These are phyloP conservation scores for Poecilobothrus nobilitatus DNA, from an alignment of 2,888 invertebrate genomes.

Conservation along the genomic window DNA sequence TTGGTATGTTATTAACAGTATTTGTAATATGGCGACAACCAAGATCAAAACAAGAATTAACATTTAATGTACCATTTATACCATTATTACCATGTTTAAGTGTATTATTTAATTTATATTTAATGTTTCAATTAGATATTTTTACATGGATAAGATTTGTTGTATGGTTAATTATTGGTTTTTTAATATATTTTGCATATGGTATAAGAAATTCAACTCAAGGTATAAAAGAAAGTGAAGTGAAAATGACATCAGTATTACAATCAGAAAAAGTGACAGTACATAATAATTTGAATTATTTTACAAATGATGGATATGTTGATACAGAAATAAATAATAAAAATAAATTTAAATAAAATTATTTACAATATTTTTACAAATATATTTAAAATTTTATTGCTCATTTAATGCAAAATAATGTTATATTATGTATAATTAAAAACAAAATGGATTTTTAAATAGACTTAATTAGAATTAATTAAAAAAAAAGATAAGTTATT, in stretches of 20 bases:
- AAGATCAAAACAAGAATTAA: slow-evolving; percentile 49
- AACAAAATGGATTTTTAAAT: no score
- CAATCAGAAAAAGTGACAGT: background rate
- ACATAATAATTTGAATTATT: background rate
- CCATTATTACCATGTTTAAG: slow-evolving; percentile 78
- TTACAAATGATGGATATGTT: background rate
- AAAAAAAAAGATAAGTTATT: no score
- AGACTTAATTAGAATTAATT: no score
- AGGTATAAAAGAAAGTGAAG: slow-evolving; percentile 32
- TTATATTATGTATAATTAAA: no score
- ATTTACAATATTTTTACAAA: no score
- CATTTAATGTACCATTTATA: slow-evolving; percentile 76
- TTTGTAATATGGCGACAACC: slow-evolving; percentile 64
- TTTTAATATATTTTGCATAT: slow-evolving; percentile 77
- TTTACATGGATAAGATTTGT: slow-evolving; percentile 84
- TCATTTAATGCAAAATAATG: no score
- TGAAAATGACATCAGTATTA: background rate
- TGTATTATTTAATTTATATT: slow-evolving; percentile 77
- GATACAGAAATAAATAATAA: background rate
- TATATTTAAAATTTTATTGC: no score
- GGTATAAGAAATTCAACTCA: slow-evolving; percentile 70
- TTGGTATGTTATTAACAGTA: slow-evolving; percentile 47
- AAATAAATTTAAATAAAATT: background rate
- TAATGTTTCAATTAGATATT: slow-evolving; percentile 80
- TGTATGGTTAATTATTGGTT: slow-evolving; percentile 78